Conservation (phyloP, 2,113 vertebrate genomes). For the Helogale parvula region DNA sequence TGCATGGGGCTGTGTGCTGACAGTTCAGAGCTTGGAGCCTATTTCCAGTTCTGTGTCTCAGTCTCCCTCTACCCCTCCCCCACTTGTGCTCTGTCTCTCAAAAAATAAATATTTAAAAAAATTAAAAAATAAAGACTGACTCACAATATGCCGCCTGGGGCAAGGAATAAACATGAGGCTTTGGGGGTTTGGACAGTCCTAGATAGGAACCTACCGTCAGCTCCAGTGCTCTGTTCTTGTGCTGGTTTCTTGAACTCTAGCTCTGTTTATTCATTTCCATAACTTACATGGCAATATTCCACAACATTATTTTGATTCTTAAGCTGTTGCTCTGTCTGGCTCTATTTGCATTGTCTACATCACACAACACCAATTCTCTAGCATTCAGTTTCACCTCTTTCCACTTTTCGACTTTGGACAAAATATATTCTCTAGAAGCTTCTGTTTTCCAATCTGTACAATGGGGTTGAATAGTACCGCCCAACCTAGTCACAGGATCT, state of each 20-base stretch:
- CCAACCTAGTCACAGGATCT: neutral
- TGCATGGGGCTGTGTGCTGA: too few species aligned
- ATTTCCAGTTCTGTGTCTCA: too few species aligned
- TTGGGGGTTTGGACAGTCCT: neutral
- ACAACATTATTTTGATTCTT: neutral
- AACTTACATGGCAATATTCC: neutral
- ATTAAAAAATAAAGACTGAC: neutral
- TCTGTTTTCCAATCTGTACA: neutral
- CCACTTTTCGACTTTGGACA: neutral
- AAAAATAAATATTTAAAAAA: too few species aligned
- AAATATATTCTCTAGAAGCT: neutral
- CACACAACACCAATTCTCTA: neutral
- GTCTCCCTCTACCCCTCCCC: too few species aligned
- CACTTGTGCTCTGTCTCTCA: too few species aligned
- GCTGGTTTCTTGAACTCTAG: neutral
- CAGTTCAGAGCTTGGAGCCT: too few species aligned
- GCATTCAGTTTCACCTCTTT: neutral
- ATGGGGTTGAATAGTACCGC: neutral
- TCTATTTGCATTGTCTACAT: neutral
- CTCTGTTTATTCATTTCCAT: neutral
- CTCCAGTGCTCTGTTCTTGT: neutral
- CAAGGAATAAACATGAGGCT: neutral
- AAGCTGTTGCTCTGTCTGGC: neutral
- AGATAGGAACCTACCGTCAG: neutral
- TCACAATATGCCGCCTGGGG: neutral